Percentiles rank a stretch among this genome's conserved stretches.
phyloP scores from a whole-genome alignment of 2,797 vertebrate species.

The Cyprinella venusta region DNA sequence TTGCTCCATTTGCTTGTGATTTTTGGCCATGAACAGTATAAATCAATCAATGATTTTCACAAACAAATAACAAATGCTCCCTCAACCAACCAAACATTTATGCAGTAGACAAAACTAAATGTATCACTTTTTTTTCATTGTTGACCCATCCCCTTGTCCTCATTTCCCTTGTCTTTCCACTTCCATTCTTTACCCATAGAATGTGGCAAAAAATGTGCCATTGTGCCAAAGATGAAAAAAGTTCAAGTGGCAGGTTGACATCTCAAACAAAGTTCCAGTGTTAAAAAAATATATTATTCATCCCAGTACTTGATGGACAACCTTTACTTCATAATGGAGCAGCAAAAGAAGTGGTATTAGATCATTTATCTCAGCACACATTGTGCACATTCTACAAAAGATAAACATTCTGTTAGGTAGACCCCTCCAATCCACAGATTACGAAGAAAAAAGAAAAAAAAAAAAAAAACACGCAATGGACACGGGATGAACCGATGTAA shows the following conservation, averaged over 20 bases:
- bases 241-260: conserved; percentile 46
- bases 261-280: conserved; percentile 57
- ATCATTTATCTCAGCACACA: conserved; percentile 13
- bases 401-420: conserved; percentile 36
- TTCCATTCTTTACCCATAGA: conserved; percentile 28
- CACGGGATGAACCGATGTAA: conserved; percentile 60
- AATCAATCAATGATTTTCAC: conserved; percentile 32
- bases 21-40: conserved; percentile 35
- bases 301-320: conserved; percentile 15
- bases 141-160: conserved; percentile 10
- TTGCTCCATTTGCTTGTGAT: conserved; percentile 11
- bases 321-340: conserved; percentile 33
- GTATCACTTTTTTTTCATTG: not conserved
- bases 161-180: not conserved
- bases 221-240: conserved; percentile 39
- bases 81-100: conserved; percentile 27
- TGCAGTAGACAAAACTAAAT: conserved; percentile 52
- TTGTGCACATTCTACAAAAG: conserved; percentile 26
- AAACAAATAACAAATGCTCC: conserved; percentile 39
- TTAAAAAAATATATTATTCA: conserved; percentile 39
- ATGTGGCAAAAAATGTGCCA: conserved; percentile 36
- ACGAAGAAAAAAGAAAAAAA: no score
- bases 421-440: conserved; percentile 52
- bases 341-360: conserved; percentile 47
- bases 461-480: conserved; percentile 48